Evolutionary conservation across 2,113 vertebrate genomes (phyloP).

Genomic region (Prunella fulvescens): DNA sequence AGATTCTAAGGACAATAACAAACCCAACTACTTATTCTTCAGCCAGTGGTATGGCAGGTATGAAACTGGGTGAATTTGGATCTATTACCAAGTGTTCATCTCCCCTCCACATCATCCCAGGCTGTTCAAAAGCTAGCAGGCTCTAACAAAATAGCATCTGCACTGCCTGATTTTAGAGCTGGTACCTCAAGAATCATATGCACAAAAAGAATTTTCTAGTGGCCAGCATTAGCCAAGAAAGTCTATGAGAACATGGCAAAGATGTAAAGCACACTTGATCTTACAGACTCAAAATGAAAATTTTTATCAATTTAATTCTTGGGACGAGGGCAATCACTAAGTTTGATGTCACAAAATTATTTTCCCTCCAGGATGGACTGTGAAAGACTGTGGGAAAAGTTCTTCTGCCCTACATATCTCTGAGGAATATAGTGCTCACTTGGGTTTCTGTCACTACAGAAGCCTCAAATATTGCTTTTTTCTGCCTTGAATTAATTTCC

Average conservation of each 20-base stretch:
- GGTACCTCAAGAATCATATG: neutral
- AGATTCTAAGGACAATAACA: neutral
- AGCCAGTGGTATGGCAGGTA: neutral
- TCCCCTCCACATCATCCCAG: neutral
- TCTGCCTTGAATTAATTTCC: neutral
- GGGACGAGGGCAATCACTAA: neutral
- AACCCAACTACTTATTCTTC: neutral
- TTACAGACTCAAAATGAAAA: neutral
- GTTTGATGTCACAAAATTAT: neutral
- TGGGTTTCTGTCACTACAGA: neutral
- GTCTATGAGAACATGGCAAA: neutral
- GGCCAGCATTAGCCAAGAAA: neutral
- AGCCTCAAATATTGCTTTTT: neutral
- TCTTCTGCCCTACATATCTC: neutral
- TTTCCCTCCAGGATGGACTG: neutral
- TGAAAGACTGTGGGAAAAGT: neutral
- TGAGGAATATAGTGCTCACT: neutral
- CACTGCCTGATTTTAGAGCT: neutral
- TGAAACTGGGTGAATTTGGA: neutral
- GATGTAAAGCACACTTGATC: neutral
- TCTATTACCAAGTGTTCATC: neutral
- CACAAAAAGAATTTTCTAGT: neutral
- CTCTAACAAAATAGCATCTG: neutral
- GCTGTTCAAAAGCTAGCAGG: neutral
- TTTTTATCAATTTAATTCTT: neutral